These are phyloP conservation scores for Pseudochirops corinnae DNA, from an alignment of 2,797 vertebrate genomes.

Conservation along the genomic window DNA sequence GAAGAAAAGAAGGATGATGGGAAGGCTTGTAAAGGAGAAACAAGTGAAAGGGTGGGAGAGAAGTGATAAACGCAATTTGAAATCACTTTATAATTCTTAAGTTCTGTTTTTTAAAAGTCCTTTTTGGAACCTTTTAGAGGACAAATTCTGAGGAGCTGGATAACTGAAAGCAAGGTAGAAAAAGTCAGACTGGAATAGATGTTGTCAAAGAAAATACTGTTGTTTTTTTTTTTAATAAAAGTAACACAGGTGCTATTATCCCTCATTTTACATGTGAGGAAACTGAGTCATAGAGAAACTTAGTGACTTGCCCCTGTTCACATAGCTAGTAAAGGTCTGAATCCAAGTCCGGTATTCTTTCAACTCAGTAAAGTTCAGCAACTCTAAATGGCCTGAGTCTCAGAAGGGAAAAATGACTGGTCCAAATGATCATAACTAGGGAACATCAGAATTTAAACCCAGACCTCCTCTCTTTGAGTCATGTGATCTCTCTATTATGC, in stretches of 20 bases:
- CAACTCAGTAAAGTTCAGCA: background rate
- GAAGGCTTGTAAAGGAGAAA: background rate
- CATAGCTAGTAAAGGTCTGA: background rate
- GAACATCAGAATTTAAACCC: background rate
- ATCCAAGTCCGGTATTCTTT: background rate
- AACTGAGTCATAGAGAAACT: constrained; percentile 41
- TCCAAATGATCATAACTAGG: background rate
- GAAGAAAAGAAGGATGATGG: background rate
- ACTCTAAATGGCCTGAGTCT: background rate
- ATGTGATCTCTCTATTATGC: background rate
- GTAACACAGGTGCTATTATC: background rate
- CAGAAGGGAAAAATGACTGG: background rate
- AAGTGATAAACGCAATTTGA: background rate
- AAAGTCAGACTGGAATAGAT: background rate
- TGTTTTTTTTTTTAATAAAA: background rate
- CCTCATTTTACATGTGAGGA: constrained; percentile 30
- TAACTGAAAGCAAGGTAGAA: background rate
- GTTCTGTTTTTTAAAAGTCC: background rate
- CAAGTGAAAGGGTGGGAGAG: background rate
- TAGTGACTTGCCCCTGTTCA: background rate
- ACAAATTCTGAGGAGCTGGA: background rate
- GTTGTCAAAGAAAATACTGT: background rate
- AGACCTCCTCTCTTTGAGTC: background rate
- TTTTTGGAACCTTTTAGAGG: constrained; percentile 7
- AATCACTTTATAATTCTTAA: background rate